Evolutionary conservation across 2,888 invertebrate species (phyloP), one percentile per base, ranked within the genome.

Genomic region (Perizoma affinitatum): DNA sequence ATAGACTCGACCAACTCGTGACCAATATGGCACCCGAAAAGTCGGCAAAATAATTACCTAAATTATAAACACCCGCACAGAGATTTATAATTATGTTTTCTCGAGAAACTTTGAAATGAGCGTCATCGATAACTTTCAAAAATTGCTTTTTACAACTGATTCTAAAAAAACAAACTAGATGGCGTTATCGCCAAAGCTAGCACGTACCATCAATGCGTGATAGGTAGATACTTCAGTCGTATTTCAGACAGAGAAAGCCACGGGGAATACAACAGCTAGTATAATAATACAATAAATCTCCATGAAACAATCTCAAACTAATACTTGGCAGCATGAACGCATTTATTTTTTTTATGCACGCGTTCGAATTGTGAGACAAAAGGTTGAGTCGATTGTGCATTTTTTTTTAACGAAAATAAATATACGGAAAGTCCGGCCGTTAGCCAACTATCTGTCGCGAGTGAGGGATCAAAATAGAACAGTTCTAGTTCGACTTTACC

Each of bases 381-480:
- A 86, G 88, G 84, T 82, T 80, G 67, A 72, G 70, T 54, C 74
- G 80, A 81, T 77, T 82, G 79, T 82, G 73, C 78, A 81, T 85
- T 82, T 82, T 85, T 82, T 72, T 72, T 22, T 22, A 75, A 82
- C 79, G 60, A 88, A 90, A 90, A 90, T 89, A 90, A 88, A 85
- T 61, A 82, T 83, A 82, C 84, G 79, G 77, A 82, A 79, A 83
- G 83, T 78, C 74, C 76, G 58, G 82, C 69, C 82, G 85, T 72
- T 76, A 74, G 91, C 90, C 90, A 91, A 90, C 81, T 83, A 87
- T 85, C 84, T 88, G 89, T 88, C 88, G 83, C 71, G 69, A 64
- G 71, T 78, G 80, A 76, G 77, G 61, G 76, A 79, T 74, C 66
- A 78, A 88, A 88, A 88, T 88, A 88, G 87, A 78, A 73, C 49